phyloP scores from a whole-genome alignment of 2,888 invertebrate species.

The Cerceris ruficornis region DNA sequence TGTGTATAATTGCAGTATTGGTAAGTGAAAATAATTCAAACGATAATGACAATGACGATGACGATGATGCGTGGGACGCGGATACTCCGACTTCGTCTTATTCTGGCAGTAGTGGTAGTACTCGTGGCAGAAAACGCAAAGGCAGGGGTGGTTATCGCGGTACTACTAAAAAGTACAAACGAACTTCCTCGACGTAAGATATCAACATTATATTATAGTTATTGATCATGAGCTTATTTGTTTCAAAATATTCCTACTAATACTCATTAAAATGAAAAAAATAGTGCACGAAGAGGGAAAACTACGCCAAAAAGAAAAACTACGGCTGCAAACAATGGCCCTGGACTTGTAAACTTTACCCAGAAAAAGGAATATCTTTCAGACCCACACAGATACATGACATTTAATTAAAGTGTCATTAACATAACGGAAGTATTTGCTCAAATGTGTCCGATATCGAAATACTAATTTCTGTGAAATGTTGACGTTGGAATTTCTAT shows the following conservation, averaged over 20 bases:
- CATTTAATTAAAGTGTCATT: conserved; percentile 46
- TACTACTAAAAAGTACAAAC: conserved; percentile 72
- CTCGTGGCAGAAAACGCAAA: conserved; percentile 72
- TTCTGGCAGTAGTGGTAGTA: conserved; percentile 39
- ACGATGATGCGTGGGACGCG: conserved; percentile 53
- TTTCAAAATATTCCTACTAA: not conserved
- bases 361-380: conserved; percentile 68
- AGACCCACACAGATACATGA: conserved; percentile 68
- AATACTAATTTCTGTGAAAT: conserved; percentile 8
- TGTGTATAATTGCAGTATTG: conserved; percentile 76
- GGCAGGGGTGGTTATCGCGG: conserved; percentile 54
- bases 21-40: conserved; percentile 69
- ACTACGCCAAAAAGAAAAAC: conserved; percentile 37
- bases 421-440: conserved; percentile 6
- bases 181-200: conserved; percentile 57
- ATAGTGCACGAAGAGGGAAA: conserved; percentile 26
- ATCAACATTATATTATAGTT: not conserved
- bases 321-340: conserved; percentile 25
- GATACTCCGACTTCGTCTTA: conserved; percentile 9
- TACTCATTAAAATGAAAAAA: not conserved
- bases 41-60: conserved; percentile 45
- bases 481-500: conserved; percentile 13
- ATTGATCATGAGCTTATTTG: not conserved
- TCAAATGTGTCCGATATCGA: not conserved
- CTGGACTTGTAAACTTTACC: conserved; percentile 73